Conservation (phyloP, 2,113 vertebrate species). For the Agapornis roseicollis region DNA sequence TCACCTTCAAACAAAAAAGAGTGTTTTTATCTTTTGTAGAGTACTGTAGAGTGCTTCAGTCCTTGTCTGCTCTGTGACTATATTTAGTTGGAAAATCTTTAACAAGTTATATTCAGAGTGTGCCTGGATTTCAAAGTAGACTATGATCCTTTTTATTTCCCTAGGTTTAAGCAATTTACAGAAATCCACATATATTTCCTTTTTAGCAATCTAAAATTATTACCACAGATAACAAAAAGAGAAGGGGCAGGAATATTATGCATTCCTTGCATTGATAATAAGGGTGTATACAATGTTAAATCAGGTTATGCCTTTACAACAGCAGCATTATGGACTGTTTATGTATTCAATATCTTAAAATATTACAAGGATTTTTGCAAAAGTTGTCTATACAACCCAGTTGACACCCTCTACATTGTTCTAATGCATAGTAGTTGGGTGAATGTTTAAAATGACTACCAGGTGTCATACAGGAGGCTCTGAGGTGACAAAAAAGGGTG, state of each 20-base stretch:
- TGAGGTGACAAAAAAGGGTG: background rate
- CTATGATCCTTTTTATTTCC: background rate
- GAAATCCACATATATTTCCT: background rate
- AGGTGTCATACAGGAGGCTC: background rate
- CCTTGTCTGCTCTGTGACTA: background rate
- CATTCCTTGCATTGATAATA: background rate
- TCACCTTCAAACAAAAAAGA: background rate
- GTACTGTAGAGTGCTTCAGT: accelerated
- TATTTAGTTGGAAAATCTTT: background rate
- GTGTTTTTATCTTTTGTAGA: background rate
- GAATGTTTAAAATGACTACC: background rate
- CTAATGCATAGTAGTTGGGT: background rate
- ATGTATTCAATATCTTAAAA: background rate
- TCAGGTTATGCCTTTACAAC: background rate
- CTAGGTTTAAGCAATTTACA: background rate
- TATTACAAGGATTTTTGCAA: background rate
- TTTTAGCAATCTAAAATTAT: background rate
- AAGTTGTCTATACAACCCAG: accelerated
- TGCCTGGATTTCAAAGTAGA: background rate
- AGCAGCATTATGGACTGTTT: background rate
- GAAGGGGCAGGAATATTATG: background rate
- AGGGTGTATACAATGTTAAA: background rate
- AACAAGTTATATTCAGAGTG: background rate
- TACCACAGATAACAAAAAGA: background rate
- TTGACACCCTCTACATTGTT: background rate